Conservation (phyloP, 2,797 vertebrate species). For the Toxotes lorentzi region DNA sequence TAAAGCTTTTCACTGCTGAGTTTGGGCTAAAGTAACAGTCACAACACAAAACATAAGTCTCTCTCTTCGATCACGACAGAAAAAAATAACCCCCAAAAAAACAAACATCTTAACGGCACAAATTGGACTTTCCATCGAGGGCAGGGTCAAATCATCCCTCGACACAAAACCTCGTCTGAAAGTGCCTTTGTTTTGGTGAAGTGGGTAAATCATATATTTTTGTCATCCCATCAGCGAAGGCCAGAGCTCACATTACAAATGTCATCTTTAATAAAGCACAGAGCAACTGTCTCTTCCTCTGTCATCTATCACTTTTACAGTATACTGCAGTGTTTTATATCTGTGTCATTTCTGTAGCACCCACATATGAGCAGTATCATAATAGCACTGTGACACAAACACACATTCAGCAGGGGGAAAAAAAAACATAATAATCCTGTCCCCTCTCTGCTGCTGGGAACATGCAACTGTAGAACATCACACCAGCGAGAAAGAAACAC, state of each 20-base stretch:
- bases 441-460: conserved; percentile 32
- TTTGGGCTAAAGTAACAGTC: conserved; percentile 74
- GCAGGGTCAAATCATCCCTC: neutral
- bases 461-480: conserved; percentile 15
- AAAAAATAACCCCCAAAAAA: neutral
- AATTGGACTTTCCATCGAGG: neutral
- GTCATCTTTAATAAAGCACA: conserved; percentile 58
- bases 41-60: conserved; percentile 61
- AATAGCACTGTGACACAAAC: conserved; percentile 6
- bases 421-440: conserved; percentile 6
- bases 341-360: conserved; percentile 18
- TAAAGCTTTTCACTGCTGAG: conserved; percentile 71
- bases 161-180: conserved; percentile 26
- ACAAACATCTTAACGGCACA: conserved; percentile 7
- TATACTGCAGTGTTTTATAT: conserved; percentile 30
- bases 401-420: neutral
- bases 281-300: conserved; percentile 36
- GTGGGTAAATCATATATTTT: conserved; percentile 54
- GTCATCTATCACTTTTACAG: conserved; percentile 46
- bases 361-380: neutral
- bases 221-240: conserved; percentile 54
- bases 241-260: conserved; percentile 54
- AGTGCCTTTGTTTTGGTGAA: conserved; percentile 20
- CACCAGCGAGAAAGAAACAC: conserved; percentile 17
- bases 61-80: conserved; percentile 34